Evolutionary conservation across 1,140 invertebrate species (phyloP).

Genomic region (Monochamus saltuarius): DNA sequence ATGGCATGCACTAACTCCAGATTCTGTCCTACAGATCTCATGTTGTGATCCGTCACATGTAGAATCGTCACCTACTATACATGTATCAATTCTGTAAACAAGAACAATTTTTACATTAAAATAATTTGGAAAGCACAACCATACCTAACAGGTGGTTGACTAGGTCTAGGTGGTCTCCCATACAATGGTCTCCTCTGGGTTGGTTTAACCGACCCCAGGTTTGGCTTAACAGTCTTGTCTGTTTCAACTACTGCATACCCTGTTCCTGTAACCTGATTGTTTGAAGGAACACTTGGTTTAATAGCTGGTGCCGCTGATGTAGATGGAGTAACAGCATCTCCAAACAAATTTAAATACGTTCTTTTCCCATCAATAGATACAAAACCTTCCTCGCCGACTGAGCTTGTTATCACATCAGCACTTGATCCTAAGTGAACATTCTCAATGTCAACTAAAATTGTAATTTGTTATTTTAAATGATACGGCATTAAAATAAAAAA

Average conservation of each 20-base stretch:
- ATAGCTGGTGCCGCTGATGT: slow-evolving; percentile 36
- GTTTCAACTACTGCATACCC: slow-evolving; percentile 26
- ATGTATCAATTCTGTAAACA: slow-evolving; percentile 82
- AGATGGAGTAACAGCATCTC: slow-evolving; percentile 50
- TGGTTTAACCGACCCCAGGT: slow-evolving; percentile 44
- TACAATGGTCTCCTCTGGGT: slow-evolving; percentile 56
- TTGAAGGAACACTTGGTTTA: slow-evolving; percentile 45
- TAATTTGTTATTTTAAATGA: slow-evolving; percentile 1
- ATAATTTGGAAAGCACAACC: slow-evolving; percentile 3
- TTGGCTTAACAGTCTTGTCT: slow-evolving; percentile 22
- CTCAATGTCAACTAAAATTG: slow-evolving; percentile 44
- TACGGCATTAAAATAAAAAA: background rate
- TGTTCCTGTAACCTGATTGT: slow-evolving; percentile 37
- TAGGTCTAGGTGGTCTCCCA: slow-evolving; percentile 56
- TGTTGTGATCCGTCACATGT: slow-evolving; percentile 86
- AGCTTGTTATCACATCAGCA: slow-evolving; percentile 72
- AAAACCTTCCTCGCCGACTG: slow-evolving; percentile 77
- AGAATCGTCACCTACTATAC: slow-evolving; percentile 90
- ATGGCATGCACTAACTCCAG: slow-evolving; percentile 88
- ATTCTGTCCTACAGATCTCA: slow-evolving; percentile 84
- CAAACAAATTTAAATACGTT: slow-evolving; percentile 83
- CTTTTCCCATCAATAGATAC: slow-evolving; percentile 90
- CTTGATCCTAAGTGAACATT: slow-evolving; percentile 41
- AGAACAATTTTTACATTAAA: background rate
- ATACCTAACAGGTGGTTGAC: slow-evolving; percentile 62